These are phyloP conservation scores for Drosophila triauraria DNA, from an alignment of 1,140 invertebrate genomes.

Conservation along the genomic window DNA sequence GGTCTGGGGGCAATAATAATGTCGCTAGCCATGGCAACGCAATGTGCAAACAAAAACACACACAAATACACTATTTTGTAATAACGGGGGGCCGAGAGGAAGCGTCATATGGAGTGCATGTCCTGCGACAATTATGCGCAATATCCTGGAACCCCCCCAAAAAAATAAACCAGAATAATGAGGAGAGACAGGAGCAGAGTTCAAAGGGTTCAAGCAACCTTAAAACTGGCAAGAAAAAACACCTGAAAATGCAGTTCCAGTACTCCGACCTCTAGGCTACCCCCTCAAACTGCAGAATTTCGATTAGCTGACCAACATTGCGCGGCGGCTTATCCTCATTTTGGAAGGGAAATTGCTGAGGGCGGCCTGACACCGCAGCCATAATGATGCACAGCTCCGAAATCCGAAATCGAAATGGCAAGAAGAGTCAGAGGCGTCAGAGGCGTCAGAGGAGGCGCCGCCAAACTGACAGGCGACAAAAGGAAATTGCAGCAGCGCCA, in stretches of 20 bases:
- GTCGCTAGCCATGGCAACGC: constrained; percentile 54
- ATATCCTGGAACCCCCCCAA: constrained; percentile 6
- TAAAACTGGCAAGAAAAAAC: neutral
- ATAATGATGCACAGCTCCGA: constrained; percentile 11
- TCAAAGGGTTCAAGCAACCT: constrained; percentile 7
- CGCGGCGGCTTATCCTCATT: neutral
- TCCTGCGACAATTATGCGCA: constrained; percentile 50
- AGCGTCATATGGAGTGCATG: constrained; percentile 27
- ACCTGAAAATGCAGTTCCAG: no score
- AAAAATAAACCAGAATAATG: neutral
- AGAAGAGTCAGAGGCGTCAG: neutral
- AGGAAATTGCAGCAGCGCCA: constrained; percentile 29
- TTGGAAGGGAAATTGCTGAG: constrained; percentile 3
- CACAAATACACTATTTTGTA: constrained; percentile 38
- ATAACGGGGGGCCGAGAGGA: neutral
- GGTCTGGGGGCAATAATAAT: constrained; percentile 36
- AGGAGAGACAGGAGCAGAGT: constrained; percentile 8
- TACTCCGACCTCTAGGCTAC: no score
- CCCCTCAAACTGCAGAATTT: neutral
- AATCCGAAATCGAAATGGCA: constrained; percentile 14
- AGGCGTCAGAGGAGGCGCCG: constrained; percentile 9
- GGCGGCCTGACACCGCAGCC: constrained; percentile 3
- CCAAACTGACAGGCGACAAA: constrained; percentile 39
- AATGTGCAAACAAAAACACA: constrained; percentile 44
- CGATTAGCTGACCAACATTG: constrained; percentile 16